These are phyloP conservation scores for Pipistrellus kuhlii DNA, from an alignment of 2,797 vertebrate species.

Conservation along the genomic window DNA sequence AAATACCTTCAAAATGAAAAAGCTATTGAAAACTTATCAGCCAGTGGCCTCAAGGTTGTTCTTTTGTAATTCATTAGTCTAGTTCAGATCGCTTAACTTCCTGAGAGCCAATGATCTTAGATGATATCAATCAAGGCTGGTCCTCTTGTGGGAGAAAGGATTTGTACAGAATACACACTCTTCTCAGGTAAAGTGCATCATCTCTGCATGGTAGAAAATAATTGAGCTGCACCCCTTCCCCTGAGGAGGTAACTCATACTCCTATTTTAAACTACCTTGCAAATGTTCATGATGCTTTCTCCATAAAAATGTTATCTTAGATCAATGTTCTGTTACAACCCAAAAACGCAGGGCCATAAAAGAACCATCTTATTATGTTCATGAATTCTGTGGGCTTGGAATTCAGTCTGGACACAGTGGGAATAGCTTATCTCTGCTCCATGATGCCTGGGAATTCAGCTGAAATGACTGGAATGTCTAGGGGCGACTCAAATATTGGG, in stretches of 20 bases:
- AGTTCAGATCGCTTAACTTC: slow-evolving; percentile 15
- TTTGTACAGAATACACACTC: background rate
- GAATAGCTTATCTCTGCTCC: background rate
- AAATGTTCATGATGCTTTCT: background rate
- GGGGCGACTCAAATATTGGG: background rate
- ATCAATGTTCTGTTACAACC: background rate
- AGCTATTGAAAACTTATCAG: slow-evolving; percentile 40
- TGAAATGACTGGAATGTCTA: background rate
- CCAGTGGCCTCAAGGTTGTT: background rate
- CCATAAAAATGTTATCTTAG: background rate
- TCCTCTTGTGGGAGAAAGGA: background rate
- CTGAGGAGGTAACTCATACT: background rate
- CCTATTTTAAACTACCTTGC: background rate
- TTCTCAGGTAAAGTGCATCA: background rate
- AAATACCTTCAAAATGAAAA: slow-evolving; percentile 24
- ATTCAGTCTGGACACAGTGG: background rate
- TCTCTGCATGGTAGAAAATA: background rate
- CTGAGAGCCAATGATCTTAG: background rate
- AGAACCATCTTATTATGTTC: background rate
- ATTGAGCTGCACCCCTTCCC: background rate
- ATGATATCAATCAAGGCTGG: background rate
- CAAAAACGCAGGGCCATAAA: background rate
- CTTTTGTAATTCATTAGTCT: slow-evolving; percentile 57
- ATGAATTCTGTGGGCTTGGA: background rate
- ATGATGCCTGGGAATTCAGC: background rate